Percentiles rank a stretch among this genome's conserved stretches.
These are phyloP conservation scores for Pteromalus puparum DNA, from an alignment of 1,140 invertebrate species.

Conservation along the genomic window DNA sequence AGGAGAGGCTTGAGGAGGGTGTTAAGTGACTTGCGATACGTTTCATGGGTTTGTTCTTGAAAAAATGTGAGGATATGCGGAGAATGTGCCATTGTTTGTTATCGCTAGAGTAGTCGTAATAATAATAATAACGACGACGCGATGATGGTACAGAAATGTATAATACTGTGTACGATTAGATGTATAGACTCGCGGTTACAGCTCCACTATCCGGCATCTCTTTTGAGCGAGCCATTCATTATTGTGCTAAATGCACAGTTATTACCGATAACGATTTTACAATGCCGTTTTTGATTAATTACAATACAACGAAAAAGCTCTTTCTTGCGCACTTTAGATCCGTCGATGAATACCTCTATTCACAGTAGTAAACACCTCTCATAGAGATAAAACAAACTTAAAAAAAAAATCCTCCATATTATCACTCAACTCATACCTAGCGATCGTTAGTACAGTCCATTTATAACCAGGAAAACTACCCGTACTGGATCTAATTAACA, in stretches of 20 bases:
- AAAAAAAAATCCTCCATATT: too few species aligned
- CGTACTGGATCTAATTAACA: conserved; percentile 11
- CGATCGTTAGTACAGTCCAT: not conserved
- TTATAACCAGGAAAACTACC: not conserved
- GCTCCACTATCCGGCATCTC: too few species aligned
- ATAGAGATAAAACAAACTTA: too few species aligned
- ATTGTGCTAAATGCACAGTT: not conserved
- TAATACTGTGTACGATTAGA: not conserved
- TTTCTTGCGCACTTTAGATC: too few species aligned
- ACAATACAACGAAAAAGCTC: not conserved
- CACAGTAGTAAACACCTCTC: too few species aligned
- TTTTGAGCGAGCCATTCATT: not conserved
- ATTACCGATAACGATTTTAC: not conserved
- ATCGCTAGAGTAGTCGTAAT: not conserved
- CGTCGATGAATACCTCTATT: too few species aligned
- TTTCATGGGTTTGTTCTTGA: not conserved
- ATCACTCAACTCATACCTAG: not conserved
- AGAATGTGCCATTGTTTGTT: not conserved
- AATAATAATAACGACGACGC: not conserved
- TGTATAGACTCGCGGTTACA: too few species aligned
- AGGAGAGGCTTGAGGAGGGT: not conserved
- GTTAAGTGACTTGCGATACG: not conserved
- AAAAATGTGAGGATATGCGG: not conserved
- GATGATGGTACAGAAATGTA: not conserved
- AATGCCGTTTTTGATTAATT: not conserved